Percentiles rank a stretch among this genome's conserved stretches.
Conservation (phyloP, 2,888 invertebrate genomes). For the Itoplectis maculator region DNA sequence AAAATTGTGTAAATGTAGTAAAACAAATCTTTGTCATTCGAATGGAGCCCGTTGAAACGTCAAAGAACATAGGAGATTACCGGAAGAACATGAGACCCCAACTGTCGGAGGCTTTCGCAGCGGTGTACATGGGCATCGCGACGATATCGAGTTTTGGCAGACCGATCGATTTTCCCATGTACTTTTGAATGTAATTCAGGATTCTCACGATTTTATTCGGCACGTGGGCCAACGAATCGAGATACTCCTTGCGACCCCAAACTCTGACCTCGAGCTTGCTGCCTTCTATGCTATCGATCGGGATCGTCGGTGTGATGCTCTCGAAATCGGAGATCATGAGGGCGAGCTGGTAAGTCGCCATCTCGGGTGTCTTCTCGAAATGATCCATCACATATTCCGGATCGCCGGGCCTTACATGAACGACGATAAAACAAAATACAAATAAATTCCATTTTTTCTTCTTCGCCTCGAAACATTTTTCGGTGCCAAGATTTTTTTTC, state of each 20-base stretch:
- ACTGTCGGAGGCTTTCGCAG: slow-evolving; percentile 90
- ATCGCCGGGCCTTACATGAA: slow-evolving; percentile 85
- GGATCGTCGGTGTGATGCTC: slow-evolving; percentile 80
- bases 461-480: neutral
- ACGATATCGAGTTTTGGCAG: slow-evolving; percentile 90
- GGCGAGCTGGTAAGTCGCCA: slow-evolving; percentile 92
- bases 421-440: neutral
- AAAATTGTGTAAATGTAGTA: too few relatives aligned
- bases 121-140: slow-evolving; percentile 90
- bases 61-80: slow-evolving; percentile 84
- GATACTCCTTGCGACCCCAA: slow-evolving; percentile 88
- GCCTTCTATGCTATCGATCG: slow-evolving; percentile 84
- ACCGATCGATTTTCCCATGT: slow-evolving; percentile 89
- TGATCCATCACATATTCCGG: slow-evolving; percentile 88
- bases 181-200: slow-evolving; percentile 87
- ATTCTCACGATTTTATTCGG: slow-evolving; percentile 87
- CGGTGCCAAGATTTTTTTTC: too few relatives aligned
- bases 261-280: slow-evolving; percentile 85
- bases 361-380: slow-evolving; percentile 90
- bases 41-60: neutral
- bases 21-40: neutral
- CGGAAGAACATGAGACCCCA: slow-evolving; percentile 93
- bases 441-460: neutral
- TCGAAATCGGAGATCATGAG: slow-evolving; percentile 89
- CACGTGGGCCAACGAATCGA: slow-evolving; percentile 87